Evolutionary conservation across 2,888 invertebrate genomes (phyloP).

Genomic region (Carpatolechia fugitivella): DNA sequence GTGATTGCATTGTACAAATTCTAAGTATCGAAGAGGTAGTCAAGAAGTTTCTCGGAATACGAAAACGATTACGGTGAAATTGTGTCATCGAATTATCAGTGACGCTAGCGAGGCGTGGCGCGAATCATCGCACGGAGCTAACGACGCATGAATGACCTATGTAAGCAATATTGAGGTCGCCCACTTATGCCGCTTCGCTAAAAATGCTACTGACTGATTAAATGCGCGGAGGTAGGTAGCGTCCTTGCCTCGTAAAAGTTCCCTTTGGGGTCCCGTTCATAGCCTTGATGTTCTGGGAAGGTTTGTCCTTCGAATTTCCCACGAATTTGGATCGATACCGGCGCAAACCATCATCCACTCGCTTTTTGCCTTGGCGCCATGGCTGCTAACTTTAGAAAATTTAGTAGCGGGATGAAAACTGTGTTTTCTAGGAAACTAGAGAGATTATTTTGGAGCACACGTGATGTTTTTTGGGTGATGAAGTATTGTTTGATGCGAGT

Average conservation of each 20-base stretch:
- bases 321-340: constrained; percentile 36
- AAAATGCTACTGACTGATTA: background rate
- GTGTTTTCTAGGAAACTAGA: too few species aligned
- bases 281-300: constrained; percentile 2
- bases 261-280: background rate
- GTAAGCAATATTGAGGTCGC: background rate
- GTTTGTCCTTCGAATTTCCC: constrained; percentile 30
- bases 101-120: background rate
- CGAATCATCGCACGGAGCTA: constrained; percentile 14
- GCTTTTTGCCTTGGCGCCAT: background rate
- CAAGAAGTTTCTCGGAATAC: background rate
- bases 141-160: constrained; percentile 14
- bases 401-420: background rate
- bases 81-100: constrained; percentile 15
- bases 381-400: background rate
- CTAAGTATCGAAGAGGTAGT: background rate
- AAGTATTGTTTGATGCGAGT: too few species aligned
- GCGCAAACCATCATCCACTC: constrained; percentile 28
- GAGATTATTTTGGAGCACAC: too few species aligned
- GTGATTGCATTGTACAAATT: background rate
- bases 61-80: constrained; percentile 9
- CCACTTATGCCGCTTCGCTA: background rate
- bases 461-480: too few species aligned
- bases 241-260: background rate
- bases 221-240: background rate